Conservation (phyloP, 2,888 invertebrate genomes). For the Melipona bicolor region DNA sequence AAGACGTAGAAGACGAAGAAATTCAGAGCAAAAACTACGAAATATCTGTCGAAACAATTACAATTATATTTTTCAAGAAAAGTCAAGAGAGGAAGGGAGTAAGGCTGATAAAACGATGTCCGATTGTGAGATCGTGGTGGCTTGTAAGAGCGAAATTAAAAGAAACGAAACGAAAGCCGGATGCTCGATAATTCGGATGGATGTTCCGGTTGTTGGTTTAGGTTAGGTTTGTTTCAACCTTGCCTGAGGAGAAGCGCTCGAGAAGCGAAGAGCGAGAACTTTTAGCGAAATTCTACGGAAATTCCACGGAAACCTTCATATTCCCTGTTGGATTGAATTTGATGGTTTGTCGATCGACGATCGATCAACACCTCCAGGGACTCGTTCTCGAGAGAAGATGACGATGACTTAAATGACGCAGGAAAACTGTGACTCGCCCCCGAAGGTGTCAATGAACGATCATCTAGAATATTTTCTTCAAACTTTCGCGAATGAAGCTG, state of each 20-base stretch:
- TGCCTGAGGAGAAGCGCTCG: neutral
- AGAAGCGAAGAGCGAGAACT: neutral
- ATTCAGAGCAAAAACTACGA: conserved; percentile 40
- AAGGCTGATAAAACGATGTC: neutral
- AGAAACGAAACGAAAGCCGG: conserved; percentile 9
- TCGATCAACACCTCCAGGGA: neutral
- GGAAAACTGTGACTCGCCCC: neutral
- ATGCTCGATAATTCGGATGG: too few species aligned
- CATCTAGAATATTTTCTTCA: neutral
- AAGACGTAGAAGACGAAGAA: conserved; percentile 35
- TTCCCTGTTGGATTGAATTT: neutral
- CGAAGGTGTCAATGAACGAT: neutral
- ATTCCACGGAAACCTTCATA: neutral
- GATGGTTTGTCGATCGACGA: neutral
- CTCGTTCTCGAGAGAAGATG: neutral
- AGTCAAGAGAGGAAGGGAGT: neutral
- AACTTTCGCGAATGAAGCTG: neutral
- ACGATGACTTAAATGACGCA: neutral
- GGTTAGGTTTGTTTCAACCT: too few species aligned
- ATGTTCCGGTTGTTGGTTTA: too few species aligned
- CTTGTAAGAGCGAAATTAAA: conserved; percentile 22
- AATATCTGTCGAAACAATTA: conserved; percentile 37
- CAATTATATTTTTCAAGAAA: conserved; percentile 28
- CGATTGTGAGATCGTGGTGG: conserved; percentile 4
- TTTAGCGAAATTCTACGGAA: neutral